Percentiles rank a stretch among this genome's conserved stretches.
Evolutionary conservation across 2,797 vertebrate species (phyloP).

Genomic region (Galagoides demidoff): DNA sequence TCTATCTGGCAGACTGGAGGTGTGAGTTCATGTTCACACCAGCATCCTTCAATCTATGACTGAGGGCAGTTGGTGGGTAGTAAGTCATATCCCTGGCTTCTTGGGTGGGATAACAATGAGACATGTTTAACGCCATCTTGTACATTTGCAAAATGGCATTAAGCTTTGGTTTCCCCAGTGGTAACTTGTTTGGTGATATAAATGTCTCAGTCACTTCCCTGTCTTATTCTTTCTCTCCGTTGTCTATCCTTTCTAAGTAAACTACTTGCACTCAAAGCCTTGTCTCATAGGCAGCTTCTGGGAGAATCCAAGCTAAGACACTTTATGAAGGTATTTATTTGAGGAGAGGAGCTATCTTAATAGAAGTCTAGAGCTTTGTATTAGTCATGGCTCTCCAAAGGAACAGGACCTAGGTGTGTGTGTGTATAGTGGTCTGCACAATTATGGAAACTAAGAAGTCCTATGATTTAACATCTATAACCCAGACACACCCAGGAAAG

Average conservation of each 20-base stretch:
- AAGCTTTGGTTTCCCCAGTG: not conserved
- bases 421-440: too few relatives aligned
- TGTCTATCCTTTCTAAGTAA: not conserved
- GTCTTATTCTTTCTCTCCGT: not conserved
- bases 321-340: not conserved
- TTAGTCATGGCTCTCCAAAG: not conserved
- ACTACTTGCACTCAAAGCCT: not conserved
- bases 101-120: not conserved
- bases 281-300: not conserved
- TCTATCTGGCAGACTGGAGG: not conserved
- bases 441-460: not conserved
- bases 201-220: not conserved
- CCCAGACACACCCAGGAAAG: not conserved
- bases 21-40: not conserved
- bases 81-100: not conserved
- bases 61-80: not conserved
- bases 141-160: not conserved
- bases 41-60: not conserved
- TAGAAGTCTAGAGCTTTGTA: not conserved
- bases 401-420: not conserved
- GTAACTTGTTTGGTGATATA: not conserved
- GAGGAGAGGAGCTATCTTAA: not conserved
- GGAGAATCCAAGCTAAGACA: not conserved
- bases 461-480: not conserved
- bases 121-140: not conserved